Conservation (phyloP, 2,113 vertebrate species). For the Lepidothrix coronata region DNA sequence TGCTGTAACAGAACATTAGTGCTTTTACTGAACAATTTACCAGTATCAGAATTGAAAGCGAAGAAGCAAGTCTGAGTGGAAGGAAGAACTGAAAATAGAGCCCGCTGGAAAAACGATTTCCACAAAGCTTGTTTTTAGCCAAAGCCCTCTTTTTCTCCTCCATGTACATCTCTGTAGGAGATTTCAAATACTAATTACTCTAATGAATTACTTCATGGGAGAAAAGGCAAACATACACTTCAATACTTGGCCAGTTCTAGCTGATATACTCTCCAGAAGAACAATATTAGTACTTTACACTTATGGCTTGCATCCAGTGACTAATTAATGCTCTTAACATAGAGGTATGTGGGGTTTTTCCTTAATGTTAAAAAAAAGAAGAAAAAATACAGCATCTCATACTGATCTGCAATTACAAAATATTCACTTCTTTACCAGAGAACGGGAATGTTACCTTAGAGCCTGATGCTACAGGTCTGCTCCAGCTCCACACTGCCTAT, state of each 20-base stretch:
- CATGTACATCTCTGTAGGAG: not conserved
- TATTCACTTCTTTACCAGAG: not conserved
- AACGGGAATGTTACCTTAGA: not conserved
- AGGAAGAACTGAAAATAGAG: not conserved
- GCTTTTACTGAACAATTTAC: not conserved
- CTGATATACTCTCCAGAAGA: conserved; percentile 1
- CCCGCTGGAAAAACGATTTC: conserved; percentile 12
- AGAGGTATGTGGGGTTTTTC: not conserved
- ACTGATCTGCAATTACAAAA: not conserved
- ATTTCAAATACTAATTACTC: conserved; percentile 12
- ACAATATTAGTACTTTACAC: conserved; percentile 16
- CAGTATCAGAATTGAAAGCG: not conserved
- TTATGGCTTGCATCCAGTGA: not conserved
- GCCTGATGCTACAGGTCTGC: not conserved
- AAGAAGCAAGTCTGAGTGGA: not conserved
- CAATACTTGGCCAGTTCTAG: conserved; percentile 14
- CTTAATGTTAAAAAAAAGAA: not conserved
- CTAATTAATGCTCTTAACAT: conserved; percentile 5
- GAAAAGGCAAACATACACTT: not conserved
- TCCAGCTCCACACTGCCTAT: not conserved
- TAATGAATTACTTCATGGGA: conserved; percentile 21
- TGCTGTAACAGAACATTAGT: not conserved
- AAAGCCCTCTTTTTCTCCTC: not conserved
- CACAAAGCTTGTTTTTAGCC: not conserved
- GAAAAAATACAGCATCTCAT: not conserved